These are phyloP conservation scores for Hypselothyrea guttata DNA, from an alignment of 2,888 invertebrate genomes.

Conservation along the genomic window DNA sequence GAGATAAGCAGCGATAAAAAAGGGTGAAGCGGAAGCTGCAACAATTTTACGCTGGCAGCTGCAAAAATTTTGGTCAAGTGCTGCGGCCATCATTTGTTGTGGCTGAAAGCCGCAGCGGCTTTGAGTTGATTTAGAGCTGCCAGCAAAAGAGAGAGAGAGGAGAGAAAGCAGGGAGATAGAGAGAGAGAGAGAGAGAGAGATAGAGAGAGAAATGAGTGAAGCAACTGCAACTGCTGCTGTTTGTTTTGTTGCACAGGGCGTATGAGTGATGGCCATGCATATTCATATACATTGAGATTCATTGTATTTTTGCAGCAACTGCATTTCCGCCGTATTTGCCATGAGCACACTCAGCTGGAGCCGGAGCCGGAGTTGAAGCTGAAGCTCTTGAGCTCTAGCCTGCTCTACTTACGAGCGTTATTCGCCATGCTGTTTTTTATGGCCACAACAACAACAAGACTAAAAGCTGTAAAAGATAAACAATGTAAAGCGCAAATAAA, in stretches of 20 bases:
- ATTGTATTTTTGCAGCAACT: conserved; percentile 62
- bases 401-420: conserved; percentile 66
- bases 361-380: too few relatives aligned
- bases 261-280: conserved; percentile 76
- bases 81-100: conserved; percentile 56
- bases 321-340: conserved; percentile 70
- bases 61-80: conserved; percentile 51
- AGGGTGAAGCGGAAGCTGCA: neutral
- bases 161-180: neutral
- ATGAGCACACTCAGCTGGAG: conserved; percentile 16
- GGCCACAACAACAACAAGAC: neutral
- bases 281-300: conserved; percentile 75
- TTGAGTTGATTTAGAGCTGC: conserved; percentile 50
- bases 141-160: conserved; percentile 21
- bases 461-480: conserved; percentile 23
- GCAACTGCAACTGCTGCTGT: neutral
- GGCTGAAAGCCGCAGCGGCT: conserved; percentile 66
- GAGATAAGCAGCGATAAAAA: neutral
- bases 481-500: conserved; percentile 18
- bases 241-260: conserved; percentile 43
- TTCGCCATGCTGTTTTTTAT: conserved; percentile 1
- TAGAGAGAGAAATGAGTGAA: neutral
- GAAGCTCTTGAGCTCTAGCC: conserved; percentile 56
- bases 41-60: conserved; percentile 24
- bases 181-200: neutral